phyloP scores from a whole-genome alignment of 2,113 vertebrate species.

The Helogale parvula region DNA sequence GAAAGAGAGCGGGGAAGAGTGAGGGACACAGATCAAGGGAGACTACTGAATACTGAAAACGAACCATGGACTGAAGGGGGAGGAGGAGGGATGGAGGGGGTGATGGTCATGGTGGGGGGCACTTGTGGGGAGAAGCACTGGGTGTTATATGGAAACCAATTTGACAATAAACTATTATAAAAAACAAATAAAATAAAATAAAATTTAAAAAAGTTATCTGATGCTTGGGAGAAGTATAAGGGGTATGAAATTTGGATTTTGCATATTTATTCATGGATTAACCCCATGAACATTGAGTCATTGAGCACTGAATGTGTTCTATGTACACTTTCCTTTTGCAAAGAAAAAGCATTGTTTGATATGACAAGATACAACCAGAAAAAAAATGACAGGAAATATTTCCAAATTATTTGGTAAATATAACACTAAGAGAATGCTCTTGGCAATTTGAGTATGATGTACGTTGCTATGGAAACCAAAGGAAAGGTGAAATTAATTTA shows the following conservation, averaged over 20 bases:
- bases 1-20: no score
- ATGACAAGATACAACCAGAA: neutral
- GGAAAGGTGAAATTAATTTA: conserved; percentile 4
- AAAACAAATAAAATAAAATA: no score
- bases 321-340: neutral
- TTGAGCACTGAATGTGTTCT: neutral
- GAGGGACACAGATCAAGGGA: no score
- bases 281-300: neutral
- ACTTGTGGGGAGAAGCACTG: no score
- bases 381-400: neutral
- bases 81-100: no score
- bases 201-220: neutral
- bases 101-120: no score
- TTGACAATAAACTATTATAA: no score
- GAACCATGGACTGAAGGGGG: no score
- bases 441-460: neutral
- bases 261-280: neutral
- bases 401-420: neutral
- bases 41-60: no score
- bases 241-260: neutral
- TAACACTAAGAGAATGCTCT: neutral
- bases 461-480: neutral
- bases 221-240: neutral
- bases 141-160: no score
- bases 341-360: neutral